Evolutionary conservation across 2,888 invertebrate genomes (phyloP).

Genomic region (Dyspetes luteomarginatus): DNA sequence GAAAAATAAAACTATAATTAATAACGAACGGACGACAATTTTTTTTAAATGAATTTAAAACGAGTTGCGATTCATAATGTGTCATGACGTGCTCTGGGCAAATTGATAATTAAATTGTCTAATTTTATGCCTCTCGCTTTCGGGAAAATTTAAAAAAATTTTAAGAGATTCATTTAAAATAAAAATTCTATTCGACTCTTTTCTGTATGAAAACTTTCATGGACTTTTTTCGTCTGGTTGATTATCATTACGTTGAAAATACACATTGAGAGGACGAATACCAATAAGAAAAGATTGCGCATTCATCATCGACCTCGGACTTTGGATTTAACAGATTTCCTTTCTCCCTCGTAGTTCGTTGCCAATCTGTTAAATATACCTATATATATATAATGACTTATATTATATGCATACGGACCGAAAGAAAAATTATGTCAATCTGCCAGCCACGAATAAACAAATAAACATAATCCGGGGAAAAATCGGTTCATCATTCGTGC

Average conservation of each 20-base stretch:
- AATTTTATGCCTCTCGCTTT: too few relatives aligned
- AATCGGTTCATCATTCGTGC: conserved; percentile 15
- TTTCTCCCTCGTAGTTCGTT: not conserved
- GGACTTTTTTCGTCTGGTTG: too few relatives aligned
- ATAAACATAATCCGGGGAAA: not conserved
- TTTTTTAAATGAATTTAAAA: too few relatives aligned
- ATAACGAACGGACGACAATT: not conserved
- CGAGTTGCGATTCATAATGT: too few relatives aligned
- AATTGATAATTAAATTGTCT: too few relatives aligned
- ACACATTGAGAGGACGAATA: not conserved
- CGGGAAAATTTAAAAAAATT: too few relatives aligned
- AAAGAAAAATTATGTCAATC: conserved; percentile 19
- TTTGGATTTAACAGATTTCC: conserved; percentile 41
- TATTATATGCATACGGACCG: not conserved
- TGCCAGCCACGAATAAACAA: not conserved
- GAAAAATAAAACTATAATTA: not conserved
- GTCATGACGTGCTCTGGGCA: too few relatives aligned
- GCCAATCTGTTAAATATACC: conserved; percentile 34
- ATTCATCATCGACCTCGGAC: conserved; percentile 60
- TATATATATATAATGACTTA: not conserved
- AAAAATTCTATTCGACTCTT: too few relatives aligned
- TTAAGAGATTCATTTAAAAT: too few relatives aligned
- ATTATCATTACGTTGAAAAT: not conserved
- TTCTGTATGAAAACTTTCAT: too few relatives aligned
- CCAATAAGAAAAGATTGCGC: not conserved